Conservation (phyloP, 1,140 invertebrate species). For the Danaus plexippus region DNA sequence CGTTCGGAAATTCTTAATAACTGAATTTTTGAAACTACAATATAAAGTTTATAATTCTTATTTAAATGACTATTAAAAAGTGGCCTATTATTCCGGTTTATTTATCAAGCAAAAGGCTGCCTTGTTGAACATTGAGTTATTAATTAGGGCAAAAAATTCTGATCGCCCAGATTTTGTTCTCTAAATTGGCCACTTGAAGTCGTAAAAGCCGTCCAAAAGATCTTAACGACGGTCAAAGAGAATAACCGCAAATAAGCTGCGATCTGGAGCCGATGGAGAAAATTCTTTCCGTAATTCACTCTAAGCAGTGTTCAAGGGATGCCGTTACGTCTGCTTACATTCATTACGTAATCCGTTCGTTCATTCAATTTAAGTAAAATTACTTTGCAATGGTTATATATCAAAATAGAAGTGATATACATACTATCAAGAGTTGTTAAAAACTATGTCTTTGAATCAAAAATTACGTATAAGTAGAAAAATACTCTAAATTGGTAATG, state of each 20-base stretch:
- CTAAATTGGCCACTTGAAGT: constrained; percentile 70
- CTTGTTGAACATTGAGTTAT: constrained; percentile 49
- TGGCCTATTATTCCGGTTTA: constrained; percentile 47
- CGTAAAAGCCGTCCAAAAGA: constrained; percentile 67
- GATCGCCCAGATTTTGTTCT: constrained; percentile 67
- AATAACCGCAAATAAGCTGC: constrained; percentile 71
- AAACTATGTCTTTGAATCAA: too few species aligned
- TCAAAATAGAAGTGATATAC: too few species aligned
- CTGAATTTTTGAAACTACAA: too few species aligned
- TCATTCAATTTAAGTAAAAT: constrained; percentile 13
- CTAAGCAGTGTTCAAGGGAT: constrained; percentile 55
- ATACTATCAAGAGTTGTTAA: too few species aligned
- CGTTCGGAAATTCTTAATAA: constrained; percentile 58
- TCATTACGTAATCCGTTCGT: constrained; percentile 45
- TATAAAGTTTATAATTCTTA: too few species aligned
- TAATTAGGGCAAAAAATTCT: constrained; percentile 70
- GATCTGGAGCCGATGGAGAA: constrained; percentile 58
- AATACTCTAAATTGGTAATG: too few species aligned
- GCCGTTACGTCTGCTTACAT: constrained; percentile 51
- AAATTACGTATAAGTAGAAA: too few species aligned
- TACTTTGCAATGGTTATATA: too few species aligned
- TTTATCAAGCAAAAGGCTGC: constrained; percentile 51
- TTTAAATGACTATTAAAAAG: constrained; percentile 22
- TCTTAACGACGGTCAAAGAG: constrained; percentile 71
- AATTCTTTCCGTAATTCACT: constrained; percentile 68